Evolutionary conservation across 2,888 invertebrate species (phyloP), one percentile per base, ranked within the genome.

Genomic region (Ophion obscuratus): DNA sequence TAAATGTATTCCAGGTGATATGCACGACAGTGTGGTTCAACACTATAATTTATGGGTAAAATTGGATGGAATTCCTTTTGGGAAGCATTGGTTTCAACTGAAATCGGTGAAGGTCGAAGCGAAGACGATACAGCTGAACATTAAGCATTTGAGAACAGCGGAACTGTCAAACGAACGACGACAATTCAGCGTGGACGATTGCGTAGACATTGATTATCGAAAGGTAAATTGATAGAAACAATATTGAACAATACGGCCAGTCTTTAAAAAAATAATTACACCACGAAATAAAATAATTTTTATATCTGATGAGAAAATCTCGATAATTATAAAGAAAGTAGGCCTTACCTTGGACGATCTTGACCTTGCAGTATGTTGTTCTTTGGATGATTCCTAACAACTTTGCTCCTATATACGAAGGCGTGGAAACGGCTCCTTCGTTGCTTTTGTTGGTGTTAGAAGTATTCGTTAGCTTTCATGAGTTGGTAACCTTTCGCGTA

Each of bases 71-170:
- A 77, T 91, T 53, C 88, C 91, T 47, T 81, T 92, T 24, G 92
- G 92, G 14, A 91, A 88, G 83, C 91, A 92, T 80, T 91, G 92
- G 92, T 92, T 92, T 57, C 90, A 91, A 89, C 87, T 92, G 40
- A 81, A 81, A 75, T 90, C 90, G 4, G 79, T 92, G 3, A 89
- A 85, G 74, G 87, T 90, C 40, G 82, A 87, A 62, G 85, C 87
- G 4, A 77, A 84, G 20, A 90, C 90, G 80, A 86, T 91, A 67
- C 84, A 88, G 40, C 62, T 92, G 31, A 85, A 89, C 87, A 44
- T 92, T 68, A 89, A 91, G 83, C 83, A 88, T 64, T 75, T 92
- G 64, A 88, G 89, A 75, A 83, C 88, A 53, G 91, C 86, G n/a
- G 40, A 59, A 77, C 80, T 87, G 73, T 57, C 86, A 17, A 88